phyloP scores from a whole-genome alignment of 1,140 invertebrate species.

The Mercenaria mercenaria region DNA sequence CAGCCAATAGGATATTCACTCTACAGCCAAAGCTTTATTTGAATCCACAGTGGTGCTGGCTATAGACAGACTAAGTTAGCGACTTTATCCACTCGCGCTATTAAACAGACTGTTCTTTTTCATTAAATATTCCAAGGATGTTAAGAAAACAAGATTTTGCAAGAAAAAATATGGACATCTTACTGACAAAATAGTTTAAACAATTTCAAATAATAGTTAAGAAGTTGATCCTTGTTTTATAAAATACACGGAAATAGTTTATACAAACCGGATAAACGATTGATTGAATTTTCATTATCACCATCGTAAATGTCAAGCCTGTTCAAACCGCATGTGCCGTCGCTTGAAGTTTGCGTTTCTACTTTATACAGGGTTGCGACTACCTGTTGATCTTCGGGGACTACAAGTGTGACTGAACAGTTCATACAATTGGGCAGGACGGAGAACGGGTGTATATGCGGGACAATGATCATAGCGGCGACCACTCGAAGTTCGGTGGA shows the following conservation, averaged over 20 bases:
- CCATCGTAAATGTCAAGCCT: conserved; percentile 43
- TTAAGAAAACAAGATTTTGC: no score
- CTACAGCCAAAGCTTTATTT: no score
- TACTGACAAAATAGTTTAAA: no score
- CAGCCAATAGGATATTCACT: no score
- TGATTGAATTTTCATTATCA: not conserved
- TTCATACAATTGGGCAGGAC: conserved; percentile 18
- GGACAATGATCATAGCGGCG: not conserved
- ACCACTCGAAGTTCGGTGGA: not conserved
- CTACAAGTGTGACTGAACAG: not conserved
- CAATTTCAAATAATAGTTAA: no score
- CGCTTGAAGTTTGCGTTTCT: not conserved
- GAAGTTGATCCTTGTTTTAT: no score
- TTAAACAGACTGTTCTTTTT: no score
- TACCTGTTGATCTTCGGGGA: not conserved
- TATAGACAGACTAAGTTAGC: no score
- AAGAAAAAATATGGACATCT: no score
- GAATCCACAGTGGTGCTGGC: no score
- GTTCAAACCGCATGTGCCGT: conserved; percentile 10
- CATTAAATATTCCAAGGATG: no score
- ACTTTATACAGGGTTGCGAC: not conserved
- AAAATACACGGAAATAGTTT: not conserved
- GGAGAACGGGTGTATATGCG: not conserved
- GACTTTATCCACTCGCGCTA: no score
- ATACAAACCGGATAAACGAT: conserved; percentile 7